Conservation (phyloP, 2,797 vertebrate species). For the Chelonia mydas region DNA sequence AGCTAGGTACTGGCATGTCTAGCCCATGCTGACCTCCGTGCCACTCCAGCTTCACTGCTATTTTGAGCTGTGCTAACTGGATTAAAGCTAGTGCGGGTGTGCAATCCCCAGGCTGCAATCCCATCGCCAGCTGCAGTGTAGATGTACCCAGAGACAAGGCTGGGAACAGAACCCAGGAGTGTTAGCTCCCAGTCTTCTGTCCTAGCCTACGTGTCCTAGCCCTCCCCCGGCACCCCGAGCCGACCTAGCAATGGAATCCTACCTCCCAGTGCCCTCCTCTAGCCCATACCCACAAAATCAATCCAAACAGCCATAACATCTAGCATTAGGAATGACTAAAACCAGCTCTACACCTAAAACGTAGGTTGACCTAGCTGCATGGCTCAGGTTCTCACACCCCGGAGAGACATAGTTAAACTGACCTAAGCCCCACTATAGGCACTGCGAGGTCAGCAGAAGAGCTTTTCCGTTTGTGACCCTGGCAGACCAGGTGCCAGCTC, state of each 20-base stretch:
- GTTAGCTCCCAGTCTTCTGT: background rate
- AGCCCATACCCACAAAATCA: background rate
- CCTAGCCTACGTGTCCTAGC: background rate
- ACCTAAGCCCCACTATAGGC: background rate
- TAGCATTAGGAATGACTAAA: background rate
- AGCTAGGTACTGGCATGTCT: background rate
- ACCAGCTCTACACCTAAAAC: background rate
- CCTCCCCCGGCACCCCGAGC: too few species aligned
- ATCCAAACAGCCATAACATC: background rate
- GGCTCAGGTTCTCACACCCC: background rate
- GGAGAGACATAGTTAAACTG: background rate
- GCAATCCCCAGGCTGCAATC: background rate
- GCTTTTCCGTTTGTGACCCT: background rate
- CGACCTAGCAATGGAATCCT: background rate
- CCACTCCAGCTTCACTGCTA: background rate
- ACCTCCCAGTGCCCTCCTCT: background rate
- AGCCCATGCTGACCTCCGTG: background rate
- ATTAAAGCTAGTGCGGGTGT: background rate
- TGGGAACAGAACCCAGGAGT: background rate
- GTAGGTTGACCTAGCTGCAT: background rate
- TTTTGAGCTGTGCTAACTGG: background rate
- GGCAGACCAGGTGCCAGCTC: background rate
- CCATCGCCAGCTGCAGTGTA: background rate
- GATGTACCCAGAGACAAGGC: background rate
- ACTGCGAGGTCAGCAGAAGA: background rate